phyloP scores from a whole-genome alignment of 2,888 invertebrate species.

The Catonia carolina region DNA sequence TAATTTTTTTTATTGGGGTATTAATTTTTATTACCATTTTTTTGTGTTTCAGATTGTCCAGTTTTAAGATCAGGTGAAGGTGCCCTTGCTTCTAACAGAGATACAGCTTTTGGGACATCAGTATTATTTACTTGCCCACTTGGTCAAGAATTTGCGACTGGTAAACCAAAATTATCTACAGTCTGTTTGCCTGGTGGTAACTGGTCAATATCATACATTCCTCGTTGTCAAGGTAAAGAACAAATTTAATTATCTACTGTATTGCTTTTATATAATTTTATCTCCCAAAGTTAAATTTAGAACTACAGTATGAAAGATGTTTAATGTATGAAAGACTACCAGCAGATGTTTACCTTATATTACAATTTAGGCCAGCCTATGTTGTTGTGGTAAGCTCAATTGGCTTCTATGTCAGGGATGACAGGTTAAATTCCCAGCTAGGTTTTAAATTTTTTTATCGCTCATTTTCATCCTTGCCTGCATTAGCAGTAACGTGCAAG shows the following conservation, averaged over 20 bases:
- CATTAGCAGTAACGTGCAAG: no score
- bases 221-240: constrained; percentile 76
- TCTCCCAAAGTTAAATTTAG: no score
- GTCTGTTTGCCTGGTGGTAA: constrained; percentile 84
- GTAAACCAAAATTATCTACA: constrained; percentile 73
- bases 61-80: constrained; percentile 75
- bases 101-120: constrained; percentile 83
- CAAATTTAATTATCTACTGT: background rate
- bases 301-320: background rate
- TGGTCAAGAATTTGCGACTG: constrained; percentile 91
- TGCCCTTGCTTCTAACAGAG: constrained; percentile 82
- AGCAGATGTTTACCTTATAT: no score
- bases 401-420: no score
- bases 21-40: no score
- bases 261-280: background rate
- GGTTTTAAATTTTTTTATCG: no score
- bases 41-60: constrained; percentile 83
- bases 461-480: no score
- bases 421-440: no score
- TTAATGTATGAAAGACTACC: background rate
- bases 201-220: constrained; percentile 88
- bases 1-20: no score
- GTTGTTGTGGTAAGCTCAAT: no score
- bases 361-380: no score
- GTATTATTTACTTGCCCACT: constrained; percentile 87